Evolutionary conservation across 2,113 vertebrate genomes (phyloP).

Genomic region (Toxotes jaculatrix): DNA sequence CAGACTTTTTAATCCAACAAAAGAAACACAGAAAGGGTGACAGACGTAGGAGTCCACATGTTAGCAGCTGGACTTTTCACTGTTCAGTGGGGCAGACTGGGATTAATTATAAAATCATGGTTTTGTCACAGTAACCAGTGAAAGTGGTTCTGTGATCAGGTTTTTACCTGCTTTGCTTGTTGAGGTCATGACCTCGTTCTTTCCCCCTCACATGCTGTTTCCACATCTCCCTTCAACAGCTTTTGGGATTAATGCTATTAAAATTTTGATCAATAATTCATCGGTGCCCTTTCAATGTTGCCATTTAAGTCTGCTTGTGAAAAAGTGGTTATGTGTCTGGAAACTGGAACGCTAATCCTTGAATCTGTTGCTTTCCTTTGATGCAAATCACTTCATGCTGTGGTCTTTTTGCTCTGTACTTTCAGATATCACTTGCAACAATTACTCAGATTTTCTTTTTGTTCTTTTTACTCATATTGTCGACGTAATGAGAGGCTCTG

Average conservation of each 20-base stretch:
- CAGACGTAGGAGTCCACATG: neutral
- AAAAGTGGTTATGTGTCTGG: neutral
- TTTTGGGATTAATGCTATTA: slow-evolving; percentile 59
- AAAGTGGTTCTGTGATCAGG: neutral
- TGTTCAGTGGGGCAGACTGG: neutral
- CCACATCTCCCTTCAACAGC: slow-evolving; percentile 21
- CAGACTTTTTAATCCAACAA: neutral
- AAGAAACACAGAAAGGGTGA: neutral
- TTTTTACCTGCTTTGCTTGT: neutral
- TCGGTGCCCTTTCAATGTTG: slow-evolving; percentile 56
- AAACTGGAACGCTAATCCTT: neutral
- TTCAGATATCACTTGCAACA: neutral
- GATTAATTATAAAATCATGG: slow-evolving; percentile 8
- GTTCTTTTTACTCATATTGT: neutral
- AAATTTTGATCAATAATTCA: slow-evolving; percentile 73
- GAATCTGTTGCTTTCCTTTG: slow-evolving; percentile 5
- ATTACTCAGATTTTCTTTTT: neutral
- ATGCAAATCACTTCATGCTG: neutral
- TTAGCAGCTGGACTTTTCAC: neutral
- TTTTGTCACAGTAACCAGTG: neutral
- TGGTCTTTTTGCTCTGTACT: neutral
- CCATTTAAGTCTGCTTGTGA: slow-evolving; percentile 5
- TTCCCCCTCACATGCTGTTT: slow-evolving; percentile 10
- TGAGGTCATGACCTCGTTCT: slow-evolving; percentile 10
- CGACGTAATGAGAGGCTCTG: neutral